Percentiles rank a stretch among this genome's conserved stretches.
These are phyloP conservation scores for Isichthys henryi DNA, from an alignment of 2,113 vertebrate genomes.

Conservation along the genomic window DNA sequence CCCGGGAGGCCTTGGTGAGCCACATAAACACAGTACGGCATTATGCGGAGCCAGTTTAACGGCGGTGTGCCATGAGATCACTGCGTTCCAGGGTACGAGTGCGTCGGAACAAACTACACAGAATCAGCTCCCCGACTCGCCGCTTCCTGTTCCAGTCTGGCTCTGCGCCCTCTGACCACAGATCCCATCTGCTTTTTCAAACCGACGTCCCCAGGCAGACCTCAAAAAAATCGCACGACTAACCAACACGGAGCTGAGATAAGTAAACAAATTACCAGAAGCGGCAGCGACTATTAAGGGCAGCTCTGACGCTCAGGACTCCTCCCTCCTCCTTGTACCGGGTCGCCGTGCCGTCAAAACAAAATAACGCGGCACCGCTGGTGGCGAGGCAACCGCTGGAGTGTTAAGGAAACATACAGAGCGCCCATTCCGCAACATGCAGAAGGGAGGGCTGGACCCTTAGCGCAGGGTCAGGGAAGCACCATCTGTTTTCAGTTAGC, in stretches of 20 bases:
- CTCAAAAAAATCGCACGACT: not conserved
- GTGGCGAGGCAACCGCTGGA: not conserved
- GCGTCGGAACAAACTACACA: not conserved
- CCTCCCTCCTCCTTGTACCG: not conserved
- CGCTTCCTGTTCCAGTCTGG: not conserved
- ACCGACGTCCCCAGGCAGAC: not conserved
- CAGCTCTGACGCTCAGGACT: not conserved
- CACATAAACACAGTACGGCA: slow-evolving; percentile 45
- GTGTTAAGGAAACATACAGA: not conserved
- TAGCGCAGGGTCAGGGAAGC: not conserved
- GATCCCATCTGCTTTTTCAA: not conserved
- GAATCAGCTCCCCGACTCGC: not conserved
- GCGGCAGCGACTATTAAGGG: not conserved
- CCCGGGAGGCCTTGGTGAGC: not conserved
- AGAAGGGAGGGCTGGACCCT: not conserved
- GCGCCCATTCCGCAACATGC: not conserved
- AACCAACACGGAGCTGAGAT: not conserved
- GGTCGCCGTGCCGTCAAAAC: not conserved
- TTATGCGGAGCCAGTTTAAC: slow-evolving; percentile 25
- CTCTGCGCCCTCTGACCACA: not conserved
- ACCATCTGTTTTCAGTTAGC: not conserved
- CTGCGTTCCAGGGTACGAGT: not conserved
- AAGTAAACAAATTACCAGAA: not conserved
- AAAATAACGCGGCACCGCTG: not conserved
- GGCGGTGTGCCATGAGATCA: not conserved